Evolutionary conservation across 1,140 invertebrate species (phyloP), one percentile per base, ranked within the genome.

Genomic region (Drosophila ficusphila): DNA sequence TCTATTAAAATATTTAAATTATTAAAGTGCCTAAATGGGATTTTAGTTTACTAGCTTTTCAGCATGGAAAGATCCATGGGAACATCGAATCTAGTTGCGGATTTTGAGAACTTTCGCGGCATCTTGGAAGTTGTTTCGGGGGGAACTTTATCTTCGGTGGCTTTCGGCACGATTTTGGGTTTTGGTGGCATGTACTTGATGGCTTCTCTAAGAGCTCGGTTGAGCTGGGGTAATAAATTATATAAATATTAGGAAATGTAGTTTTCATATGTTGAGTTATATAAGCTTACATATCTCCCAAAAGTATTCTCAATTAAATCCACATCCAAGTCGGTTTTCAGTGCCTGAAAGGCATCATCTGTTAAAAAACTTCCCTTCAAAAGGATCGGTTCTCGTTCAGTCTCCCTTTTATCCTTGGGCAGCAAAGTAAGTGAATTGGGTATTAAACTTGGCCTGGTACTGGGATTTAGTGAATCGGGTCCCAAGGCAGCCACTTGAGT

Each of bases 81-180:
- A 2, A 95, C 83, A 89, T 95, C 94, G 71, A 95, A 95, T 61
- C 94, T 91, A 1, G 93, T 93, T 33, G 92, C 93, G 27, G 93
- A 93, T 47, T 94, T 92, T 0, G 93, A 93, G 89, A 95, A 95
- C 12, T 93, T 92, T 18, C 94, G 86, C 1, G 94, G 94, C 53
- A 94, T 90, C 42, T 92, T 93, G 9, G 74, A 82, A 0, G 70
- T 81, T 3, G 49, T 36, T 19, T 60, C 42, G 21, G 68, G 27
- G 2, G 76, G 56, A 5, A 82, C 60, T 9, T 62, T 42, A 8
- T 88, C 82, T 3, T 88, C 83, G 0, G 41, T 12, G 3, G 61
- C 31, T 12, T 89, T 90, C 5, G 41, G 46, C 7, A 73, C 54
- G 0, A 39, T 36, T 18, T 90, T 86, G 0, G 74, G 58, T 31